Conservation (phyloP, 2,888 invertebrate genomes). For the Abscondita cerata region DNA sequence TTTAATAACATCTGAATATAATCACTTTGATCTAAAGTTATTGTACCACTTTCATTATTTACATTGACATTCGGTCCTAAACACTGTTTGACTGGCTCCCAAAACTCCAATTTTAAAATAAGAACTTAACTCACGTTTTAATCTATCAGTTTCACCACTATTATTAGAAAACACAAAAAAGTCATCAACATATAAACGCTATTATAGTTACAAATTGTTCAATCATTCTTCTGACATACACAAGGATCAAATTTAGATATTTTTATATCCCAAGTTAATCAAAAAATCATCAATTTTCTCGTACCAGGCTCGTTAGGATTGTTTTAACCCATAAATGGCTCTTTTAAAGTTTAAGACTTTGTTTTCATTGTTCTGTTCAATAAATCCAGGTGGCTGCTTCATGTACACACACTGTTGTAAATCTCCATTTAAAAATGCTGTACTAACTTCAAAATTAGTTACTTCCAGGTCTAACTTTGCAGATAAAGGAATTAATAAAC, state of each 20-base stretch:
- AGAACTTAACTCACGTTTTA: neutral
- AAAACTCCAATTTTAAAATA: neutral
- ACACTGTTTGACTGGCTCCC: neutral
- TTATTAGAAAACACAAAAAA: constrained; percentile 7
- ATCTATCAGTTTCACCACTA: neutral
- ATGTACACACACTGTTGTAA: neutral
- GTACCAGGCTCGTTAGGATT: neutral
- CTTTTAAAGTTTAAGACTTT: neutral
- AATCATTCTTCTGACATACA: neutral
- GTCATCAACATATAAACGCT: constrained; percentile 6
- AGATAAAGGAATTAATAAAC: neutral
- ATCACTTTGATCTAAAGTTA: neutral
- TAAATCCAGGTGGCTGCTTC: no score
- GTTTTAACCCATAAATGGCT: constrained; percentile 2
- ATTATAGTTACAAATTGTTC: neutral
- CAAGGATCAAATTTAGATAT: neutral
- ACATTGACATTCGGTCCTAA: neutral
- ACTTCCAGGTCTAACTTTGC: neutral
- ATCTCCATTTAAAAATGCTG: neutral
- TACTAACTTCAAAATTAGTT: neutral
- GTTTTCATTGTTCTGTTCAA: neutral
- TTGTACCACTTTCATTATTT: neutral
- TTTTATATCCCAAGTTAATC: neutral
- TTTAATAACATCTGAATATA: neutral
- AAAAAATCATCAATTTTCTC: neutral